Base-by-base conservation (phyloP, 2,888 invertebrate species). In the Blomia tropicalis region DNA sequence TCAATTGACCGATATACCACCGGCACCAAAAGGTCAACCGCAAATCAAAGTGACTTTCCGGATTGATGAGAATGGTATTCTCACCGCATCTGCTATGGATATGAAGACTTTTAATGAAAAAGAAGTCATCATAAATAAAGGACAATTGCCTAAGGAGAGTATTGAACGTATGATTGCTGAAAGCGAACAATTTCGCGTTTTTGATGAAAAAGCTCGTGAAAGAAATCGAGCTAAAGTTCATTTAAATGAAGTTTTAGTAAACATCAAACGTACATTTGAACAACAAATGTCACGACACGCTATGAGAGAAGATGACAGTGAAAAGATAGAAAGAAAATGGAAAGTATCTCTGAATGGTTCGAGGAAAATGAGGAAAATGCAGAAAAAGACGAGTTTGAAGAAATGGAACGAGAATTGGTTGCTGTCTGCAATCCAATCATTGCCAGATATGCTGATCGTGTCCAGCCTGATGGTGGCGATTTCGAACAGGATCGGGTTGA, bases 331-430 rank as follows among this genome's bases (percentile, higher is more conserved):
- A 19, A 72, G 70, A 70, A 69, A 30, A 71, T 73, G 60, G 76
- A 79, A 25, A 80, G 81, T 17, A 82, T 83, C 63, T 77, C 87
- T 62, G 75, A 78, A 17, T 91, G 90, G 90, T 74, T 91, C n/a
- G n/a, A n/a, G 41, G 91, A 91, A 69, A 74, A 76, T 25, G 87
- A 89, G 71, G 79, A 81, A 66, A 77, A 88, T 70, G 92, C 90
- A 41, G 91, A 91, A 69, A 90, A 90, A 76, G 90, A 91, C 72
- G 91, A 92, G 76, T 91, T 86, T 71, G 89, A 90, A 73, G 85
- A 89, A 77, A 88, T 90, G 74, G 89, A 90, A 77, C 93, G 93
- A 77, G 92, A 93, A 75, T 75, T 93, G 71, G 92, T 93, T 76
- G 80, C 80, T 64, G 79, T 91, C 58, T 92, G 90, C 81, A 89